Base-by-base conservation (phyloP, 2,888 invertebrate genomes). In the Branchellion lobata region DNA sequence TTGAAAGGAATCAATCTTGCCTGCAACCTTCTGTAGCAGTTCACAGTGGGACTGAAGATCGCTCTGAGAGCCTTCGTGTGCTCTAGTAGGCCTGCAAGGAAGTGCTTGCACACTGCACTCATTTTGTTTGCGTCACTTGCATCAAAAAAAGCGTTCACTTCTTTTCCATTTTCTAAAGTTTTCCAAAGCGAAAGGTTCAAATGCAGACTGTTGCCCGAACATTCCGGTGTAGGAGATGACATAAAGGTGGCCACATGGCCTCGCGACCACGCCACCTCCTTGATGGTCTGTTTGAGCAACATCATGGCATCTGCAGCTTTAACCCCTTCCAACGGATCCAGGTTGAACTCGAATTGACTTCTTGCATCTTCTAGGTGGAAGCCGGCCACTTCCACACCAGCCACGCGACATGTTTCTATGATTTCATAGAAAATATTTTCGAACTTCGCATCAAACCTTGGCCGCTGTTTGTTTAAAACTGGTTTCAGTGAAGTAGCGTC, bases 151-250 rank as follows among this genome's bases (percentile, higher is more conserved):
- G 75, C 78, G 57, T 81, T 82, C 21, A 5, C n/a, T 11, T 69
- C 53, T 34, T 81, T 65, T 3, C 53, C 71, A 24, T 57, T 69
- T 31, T 18, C 51, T 51, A 65, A 34, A 18, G 61, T 18, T 57
- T 57, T 5, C 82, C 81, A 81, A 34, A 83, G 80, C 18, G 83
- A 83, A 36, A 81, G 81, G 80, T 83, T 83, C 78, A 79, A 82
- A 77, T 83, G 83, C 1, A 80, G 51, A 3, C 80, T 81, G 77
- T 80, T 82, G 8, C 79, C 76, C 0, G 77, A 73, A 14, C 36
- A 27, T 1, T 68, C 57, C 11, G 36, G 27, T 61, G 61, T 21
- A 8, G 81, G 80, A 34, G 79, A 74, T 27, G 81, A 74, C 83
- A 83, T 83, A 81, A 84, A 83, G 14, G 76, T 81, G 8, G 81